Percentiles rank a stretch among this genome's conserved stretches.
Evolutionary conservation across 2,113 vertebrate species (phyloP).

Genomic region (Tachycineta bicolor): DNA sequence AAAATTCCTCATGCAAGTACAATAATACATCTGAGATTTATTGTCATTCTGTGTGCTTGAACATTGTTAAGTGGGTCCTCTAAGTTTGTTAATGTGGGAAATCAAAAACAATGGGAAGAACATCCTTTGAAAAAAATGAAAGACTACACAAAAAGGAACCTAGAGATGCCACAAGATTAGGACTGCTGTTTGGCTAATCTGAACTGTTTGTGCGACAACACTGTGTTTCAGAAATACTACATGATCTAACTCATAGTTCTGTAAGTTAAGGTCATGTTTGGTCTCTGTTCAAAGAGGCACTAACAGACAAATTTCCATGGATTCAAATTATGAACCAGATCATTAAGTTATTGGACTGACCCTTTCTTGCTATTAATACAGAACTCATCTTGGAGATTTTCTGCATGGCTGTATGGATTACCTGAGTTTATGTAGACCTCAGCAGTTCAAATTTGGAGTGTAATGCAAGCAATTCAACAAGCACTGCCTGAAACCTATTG

Average conservation of each 20-base stretch:
- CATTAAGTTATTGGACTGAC: constrained; percentile 70
- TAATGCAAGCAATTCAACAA: constrained; percentile 48
- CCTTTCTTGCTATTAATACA: constrained; percentile 72
- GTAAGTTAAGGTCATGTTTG: constrained; percentile 68
- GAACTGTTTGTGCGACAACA: constrained; percentile 28
- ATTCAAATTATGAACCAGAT: constrained; percentile 74
- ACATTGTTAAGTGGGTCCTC: background rate
- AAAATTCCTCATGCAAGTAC: background rate
- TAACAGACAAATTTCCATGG: constrained; percentile 62
- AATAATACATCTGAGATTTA: background rate
- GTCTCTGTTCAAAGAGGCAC: constrained; percentile 62
- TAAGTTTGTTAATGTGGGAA: background rate
- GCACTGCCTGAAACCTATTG: constrained; percentile 58
- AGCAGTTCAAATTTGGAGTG: constrained; percentile 67
- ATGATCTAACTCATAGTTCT: constrained; percentile 46
- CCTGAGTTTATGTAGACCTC: constrained; percentile 72
- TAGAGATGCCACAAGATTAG: background rate
- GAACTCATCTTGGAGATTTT: constrained; percentile 74
- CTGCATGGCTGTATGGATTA: constrained; percentile 63
- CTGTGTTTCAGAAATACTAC: constrained; percentile 13
- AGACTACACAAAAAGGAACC: background rate
- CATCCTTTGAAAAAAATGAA: constrained; percentile 17
- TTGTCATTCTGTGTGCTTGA: background rate
- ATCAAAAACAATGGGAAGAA: background rate
- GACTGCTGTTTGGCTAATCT: background rate